Conservation (phyloP, 2,797 vertebrate genomes). For the Moxostoma hubbsi region DNA sequence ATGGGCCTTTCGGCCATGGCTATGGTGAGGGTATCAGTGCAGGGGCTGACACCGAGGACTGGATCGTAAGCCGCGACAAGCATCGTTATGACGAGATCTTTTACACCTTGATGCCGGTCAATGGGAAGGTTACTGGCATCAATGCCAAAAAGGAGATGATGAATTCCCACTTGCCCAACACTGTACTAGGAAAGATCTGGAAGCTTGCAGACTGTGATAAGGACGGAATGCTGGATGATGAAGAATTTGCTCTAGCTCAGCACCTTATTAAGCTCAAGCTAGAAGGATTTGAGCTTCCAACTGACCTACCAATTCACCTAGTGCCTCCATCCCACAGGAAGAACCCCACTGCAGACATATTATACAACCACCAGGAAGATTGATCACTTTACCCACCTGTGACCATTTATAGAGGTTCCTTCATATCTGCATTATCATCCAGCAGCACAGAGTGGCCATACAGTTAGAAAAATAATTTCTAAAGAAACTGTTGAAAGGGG, state of each 20-base stretch:
- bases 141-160: slow-evolving; percentile 98
- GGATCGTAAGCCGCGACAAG: slow-evolving; percentile 95
- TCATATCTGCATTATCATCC: slow-evolving; percentile 28
- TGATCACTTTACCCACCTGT: slow-evolving; percentile 52
- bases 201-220: slow-evolving; percentile 93
- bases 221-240: slow-evolving; percentile 96
- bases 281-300: slow-evolving; percentile 92
- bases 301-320: slow-evolving; percentile 85
- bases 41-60: slow-evolving; percentile 90
- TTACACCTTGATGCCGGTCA: slow-evolving; percentile 93
- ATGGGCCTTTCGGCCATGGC: slow-evolving; percentile 92
- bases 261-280: slow-evolving; percentile 96
- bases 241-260: slow-evolving; percentile 95
- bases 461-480: background rate
- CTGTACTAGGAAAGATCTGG: slow-evolving; percentile 97
- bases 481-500: slow-evolving; percentile 4
- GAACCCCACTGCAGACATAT: slow-evolving; percentile 66
- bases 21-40: slow-evolving; percentile 95
- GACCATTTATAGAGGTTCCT: background rate
- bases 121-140: slow-evolving; percentile 92
- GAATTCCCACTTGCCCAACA: slow-evolving; percentile 94
- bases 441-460: slow-evolving; percentile 6
- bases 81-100: slow-evolving; percentile 97
- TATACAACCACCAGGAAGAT: slow-evolving; percentile 75
- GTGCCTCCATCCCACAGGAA: slow-evolving; percentile 93